A percentile compares a stretch with the other conserved stretches of the same genome.
phyloP scores from a whole-genome alignment of 2,888 invertebrate genomes.

The Blastobasis lacticolella region DNA sequence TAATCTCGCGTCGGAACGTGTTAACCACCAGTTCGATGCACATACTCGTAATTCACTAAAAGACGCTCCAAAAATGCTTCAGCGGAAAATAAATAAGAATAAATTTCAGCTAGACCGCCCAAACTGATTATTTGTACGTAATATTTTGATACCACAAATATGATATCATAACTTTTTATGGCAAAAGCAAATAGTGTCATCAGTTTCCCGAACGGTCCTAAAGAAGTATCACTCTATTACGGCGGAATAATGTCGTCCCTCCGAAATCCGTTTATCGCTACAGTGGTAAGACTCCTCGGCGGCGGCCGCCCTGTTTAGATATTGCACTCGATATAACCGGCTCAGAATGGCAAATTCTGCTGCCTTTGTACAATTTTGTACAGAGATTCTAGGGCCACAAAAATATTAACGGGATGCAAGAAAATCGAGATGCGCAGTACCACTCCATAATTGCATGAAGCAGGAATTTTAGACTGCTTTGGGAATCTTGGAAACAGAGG shows the following conservation, averaged over 20 bases:
- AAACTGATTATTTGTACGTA: constrained; percentile 44
- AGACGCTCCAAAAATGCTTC: not conserved
- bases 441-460: constrained; percentile 11
- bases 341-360: constrained; percentile 33
- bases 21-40: too few relatives aligned
- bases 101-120: constrained; percentile 22
- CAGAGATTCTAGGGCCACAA: constrained; percentile 24
- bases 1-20: not conserved
- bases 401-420: constrained; percentile 26
- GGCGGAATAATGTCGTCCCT: constrained; percentile 48
- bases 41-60: too few relatives aligned
- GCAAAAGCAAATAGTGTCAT: constrained; percentile 63
- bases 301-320: constrained; percentile 42
- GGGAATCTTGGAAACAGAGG: not conserved
- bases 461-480: not conserved
- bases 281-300: constrained; percentile 44
- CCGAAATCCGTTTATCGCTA: constrained; percentile 63
- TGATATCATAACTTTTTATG: constrained; percentile 66
- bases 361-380: constrained; percentile 28
- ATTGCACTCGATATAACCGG: constrained; percentile 46
- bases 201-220: constrained; percentile 54
- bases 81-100: constrained; percentile 22
- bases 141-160: constrained; percentile 58
- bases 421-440: constrained; percentile 19
- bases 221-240: constrained; percentile 62